Conservation (phyloP, 1,140 invertebrate genomes). For the Pseudoatta argentina region DNA sequence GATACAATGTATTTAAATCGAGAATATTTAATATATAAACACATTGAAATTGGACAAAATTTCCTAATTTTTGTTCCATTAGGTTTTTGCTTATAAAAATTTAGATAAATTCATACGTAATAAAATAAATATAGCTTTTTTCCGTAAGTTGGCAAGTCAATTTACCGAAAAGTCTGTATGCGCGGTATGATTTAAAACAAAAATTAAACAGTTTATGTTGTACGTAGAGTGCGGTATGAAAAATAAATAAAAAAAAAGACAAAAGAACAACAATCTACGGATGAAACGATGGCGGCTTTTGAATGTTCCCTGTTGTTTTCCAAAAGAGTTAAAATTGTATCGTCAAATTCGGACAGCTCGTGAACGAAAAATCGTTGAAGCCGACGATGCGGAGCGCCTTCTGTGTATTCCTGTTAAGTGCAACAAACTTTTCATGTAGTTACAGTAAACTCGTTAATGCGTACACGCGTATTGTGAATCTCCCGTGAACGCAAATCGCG, state of each 20-base stretch:
- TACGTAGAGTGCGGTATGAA: slow-evolving; percentile 8
- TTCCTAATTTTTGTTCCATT: neutral
- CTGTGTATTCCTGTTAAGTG: slow-evolving; percentile 46
- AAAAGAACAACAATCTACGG: slow-evolving; percentile 5
- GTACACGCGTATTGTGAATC: slow-evolving; percentile 29
- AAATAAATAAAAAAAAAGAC: slow-evolving; percentile 38
- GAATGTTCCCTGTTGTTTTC: slow-evolving; percentile 51
- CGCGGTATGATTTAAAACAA: slow-evolving; percentile 33
- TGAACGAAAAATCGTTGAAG: slow-evolving; percentile 44
- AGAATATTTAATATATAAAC: neutral
- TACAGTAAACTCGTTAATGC: slow-evolving; percentile 56
- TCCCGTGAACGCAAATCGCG: neutral
- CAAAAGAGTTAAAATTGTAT: slow-evolving; percentile 51
- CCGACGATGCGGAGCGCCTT: slow-evolving; percentile 11
- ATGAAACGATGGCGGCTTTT: slow-evolving; percentile 39
- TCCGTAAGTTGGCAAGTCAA: slow-evolving; percentile 15
- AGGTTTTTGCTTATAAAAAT: slow-evolving; percentile 4
- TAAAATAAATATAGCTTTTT: slow-evolving; percentile 39
- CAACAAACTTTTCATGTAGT: slow-evolving; percentile 37
- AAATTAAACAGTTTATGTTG: slow-evolving; percentile 53
- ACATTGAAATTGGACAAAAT: neutral
- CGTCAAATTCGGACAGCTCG: slow-evolving; percentile 44
- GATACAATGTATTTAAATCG: neutral
- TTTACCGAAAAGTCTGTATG: slow-evolving; percentile 3
- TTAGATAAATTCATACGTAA: neutral